phyloP scores from a whole-genome alignment of 2,797 vertebrate genomes.

The Cynodonichthys magdalenae region DNA sequence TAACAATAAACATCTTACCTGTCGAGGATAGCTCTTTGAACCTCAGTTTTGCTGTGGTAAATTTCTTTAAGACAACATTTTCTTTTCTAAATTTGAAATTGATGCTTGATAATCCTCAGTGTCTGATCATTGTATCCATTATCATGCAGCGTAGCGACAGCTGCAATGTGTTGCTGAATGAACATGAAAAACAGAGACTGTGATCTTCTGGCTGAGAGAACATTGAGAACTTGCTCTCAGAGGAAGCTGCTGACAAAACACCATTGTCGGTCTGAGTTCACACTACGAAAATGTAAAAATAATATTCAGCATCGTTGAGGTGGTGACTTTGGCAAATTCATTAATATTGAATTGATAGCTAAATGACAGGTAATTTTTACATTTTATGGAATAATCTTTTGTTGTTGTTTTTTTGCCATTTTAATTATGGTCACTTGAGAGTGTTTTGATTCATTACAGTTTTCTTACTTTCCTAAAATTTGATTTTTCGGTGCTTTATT shows the following conservation, averaged over 20 bases:
- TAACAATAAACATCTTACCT: too few species aligned
- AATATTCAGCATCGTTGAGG: constrained; percentile 24
- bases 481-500: neutral
- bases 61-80: neutral
- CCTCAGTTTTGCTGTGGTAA: too few species aligned
- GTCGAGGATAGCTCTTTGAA: too few species aligned
- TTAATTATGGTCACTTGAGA: neutral
- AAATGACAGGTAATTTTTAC: too few species aligned
- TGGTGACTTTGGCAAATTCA: neutral
- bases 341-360: too few species aligned
- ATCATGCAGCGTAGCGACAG: constrained; percentile 1
- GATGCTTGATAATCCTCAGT: neutral
- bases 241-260: constrained; percentile 52
- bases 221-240: constrained; percentile 47
- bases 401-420: too few species aligned
- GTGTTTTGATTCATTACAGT: too few species aligned
- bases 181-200: constrained; percentile 36
- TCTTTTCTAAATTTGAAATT: neutral
- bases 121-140: neutral
- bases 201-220: constrained; percentile 49
- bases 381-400: too few species aligned
- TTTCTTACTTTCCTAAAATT: neutral
- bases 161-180: constrained; percentile 24
- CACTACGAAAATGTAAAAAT: constrained; percentile 36
- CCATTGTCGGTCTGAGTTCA: constrained; percentile 47